Evolutionary conservation across 1,140 invertebrate species (phyloP).

Genomic region (Heliconius melpomene): DNA sequence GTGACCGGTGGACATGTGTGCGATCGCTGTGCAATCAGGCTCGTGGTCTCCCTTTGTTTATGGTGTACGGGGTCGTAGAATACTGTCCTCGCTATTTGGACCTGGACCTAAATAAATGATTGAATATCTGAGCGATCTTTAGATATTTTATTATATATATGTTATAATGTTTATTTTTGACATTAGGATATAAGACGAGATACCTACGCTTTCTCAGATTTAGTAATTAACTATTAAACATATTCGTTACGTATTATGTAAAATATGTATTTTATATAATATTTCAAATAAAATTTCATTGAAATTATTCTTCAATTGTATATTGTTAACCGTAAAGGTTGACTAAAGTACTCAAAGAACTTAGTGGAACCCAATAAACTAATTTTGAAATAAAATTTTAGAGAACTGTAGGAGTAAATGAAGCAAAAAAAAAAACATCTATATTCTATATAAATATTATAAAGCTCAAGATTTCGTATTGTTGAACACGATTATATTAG

Average conservation of each 20-base stretch:
- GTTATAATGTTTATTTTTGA: too few species aligned
- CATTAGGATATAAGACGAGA: too few species aligned
- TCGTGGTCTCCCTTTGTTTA: constrained; percentile 23
- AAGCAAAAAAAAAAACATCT: too few species aligned
- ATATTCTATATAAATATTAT: too few species aligned
- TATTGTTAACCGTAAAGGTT: background rate
- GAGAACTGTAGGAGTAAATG: background rate
- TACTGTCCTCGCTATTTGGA: background rate
- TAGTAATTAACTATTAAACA: background rate
- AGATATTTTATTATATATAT: background rate
- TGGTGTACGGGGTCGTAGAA: constrained; percentile 6
- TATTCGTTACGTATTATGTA: too few species aligned
- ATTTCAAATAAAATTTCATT: too few species aligned
- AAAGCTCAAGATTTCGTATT: too few species aligned
- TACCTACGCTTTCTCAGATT: background rate
- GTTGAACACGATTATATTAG: too few species aligned
- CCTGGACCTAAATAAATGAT: constrained; percentile 7
- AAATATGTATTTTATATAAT: too few species aligned
- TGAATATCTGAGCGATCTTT: background rate
- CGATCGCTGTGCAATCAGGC: constrained; percentile 18
- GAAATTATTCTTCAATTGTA: background rate
- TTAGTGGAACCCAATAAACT: background rate
- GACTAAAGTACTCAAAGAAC: background rate
- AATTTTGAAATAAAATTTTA: background rate
- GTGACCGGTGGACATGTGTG: constrained; percentile 19